These are phyloP conservation scores for Tetragonula clypearis DNA, from an alignment of 1,140 invertebrate genomes.

Conservation along the genomic window DNA sequence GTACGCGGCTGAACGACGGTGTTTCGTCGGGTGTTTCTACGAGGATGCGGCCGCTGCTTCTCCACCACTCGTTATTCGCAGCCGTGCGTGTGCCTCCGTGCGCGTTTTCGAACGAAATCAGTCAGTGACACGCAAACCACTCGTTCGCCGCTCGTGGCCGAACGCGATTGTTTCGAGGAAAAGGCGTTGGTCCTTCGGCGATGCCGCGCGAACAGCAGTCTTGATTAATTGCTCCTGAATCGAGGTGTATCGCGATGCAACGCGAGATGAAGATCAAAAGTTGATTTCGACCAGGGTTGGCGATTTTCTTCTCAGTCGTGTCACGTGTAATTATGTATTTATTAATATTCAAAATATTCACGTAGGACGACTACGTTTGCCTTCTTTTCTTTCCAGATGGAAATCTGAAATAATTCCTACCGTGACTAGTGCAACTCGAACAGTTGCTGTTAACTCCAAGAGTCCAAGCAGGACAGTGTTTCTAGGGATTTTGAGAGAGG, in stretches of 20 bases:
- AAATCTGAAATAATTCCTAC: no score
- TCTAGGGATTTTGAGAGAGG: no score
- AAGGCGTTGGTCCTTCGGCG: conserved; percentile 35
- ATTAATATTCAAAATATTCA: no score
- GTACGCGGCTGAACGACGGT: conserved; percentile 56
- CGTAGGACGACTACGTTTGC: no score
- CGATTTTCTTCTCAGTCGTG: no score
- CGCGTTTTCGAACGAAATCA: conserved; percentile 38
- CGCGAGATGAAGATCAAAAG: neutral
- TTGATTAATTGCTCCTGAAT: conserved; percentile 43
- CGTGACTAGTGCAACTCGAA: no score
- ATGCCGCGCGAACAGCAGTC: conserved; percentile 19
- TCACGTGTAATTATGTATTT: no score
- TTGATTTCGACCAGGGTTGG: no score
- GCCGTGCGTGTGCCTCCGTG: neutral
- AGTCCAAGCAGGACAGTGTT: no score
- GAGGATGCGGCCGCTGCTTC: conserved; percentile 11
- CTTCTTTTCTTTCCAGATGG: no score
- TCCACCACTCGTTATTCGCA: neutral
- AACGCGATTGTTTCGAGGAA: conserved; percentile 55
- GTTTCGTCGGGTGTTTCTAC: conserved; percentile 49
- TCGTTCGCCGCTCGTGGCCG: conserved; percentile 50
- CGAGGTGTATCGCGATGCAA: neutral
- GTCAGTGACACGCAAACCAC: conserved; percentile 55
- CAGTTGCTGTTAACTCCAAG: no score